Evolutionary conservation across 2,888 invertebrate species (phyloP).

Genomic region (Drosophila lutescens): DNA sequence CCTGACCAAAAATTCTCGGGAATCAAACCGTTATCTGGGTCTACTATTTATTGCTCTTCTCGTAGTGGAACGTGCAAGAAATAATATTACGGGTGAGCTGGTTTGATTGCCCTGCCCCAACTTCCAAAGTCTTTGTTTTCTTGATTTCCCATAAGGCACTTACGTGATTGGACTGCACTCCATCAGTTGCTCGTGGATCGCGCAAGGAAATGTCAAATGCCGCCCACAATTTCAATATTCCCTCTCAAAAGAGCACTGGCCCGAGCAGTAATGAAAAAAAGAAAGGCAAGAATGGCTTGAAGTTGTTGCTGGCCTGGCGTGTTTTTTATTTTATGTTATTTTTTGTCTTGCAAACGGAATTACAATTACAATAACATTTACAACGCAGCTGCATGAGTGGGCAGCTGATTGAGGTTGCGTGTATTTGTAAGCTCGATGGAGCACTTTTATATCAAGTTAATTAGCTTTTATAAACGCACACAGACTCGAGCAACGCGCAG

Average conservation of each 20-base stretch:
- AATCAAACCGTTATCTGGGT: background rate
- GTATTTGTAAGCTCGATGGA: slow-evolving; percentile 28
- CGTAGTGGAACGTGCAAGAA: slow-evolving; percentile 11
- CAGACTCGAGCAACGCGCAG: background rate
- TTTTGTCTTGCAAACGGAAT: slow-evolving; percentile 58
- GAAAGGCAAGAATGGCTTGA: slow-evolving; percentile 49
- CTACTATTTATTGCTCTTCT: background rate
- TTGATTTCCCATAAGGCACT: slow-evolving; percentile 21
- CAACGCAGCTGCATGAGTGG: slow-evolving; percentile 52
- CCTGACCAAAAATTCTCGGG: background rate
- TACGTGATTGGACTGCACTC: slow-evolving; percentile 51
- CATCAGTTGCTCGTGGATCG: slow-evolving; percentile 12
- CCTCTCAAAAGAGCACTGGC: slow-evolving; percentile 13
- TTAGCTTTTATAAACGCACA: slow-evolving; percentile 42
- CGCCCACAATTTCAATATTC: slow-evolving; percentile 28
- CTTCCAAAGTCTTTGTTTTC: background rate
- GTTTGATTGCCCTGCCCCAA: background rate
- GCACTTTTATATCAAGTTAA: slow-evolving; percentile 61
- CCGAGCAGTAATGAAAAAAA: slow-evolving; percentile 2
- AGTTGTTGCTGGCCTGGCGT: slow-evolving; percentile 47
- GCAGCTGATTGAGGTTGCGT: slow-evolving; percentile 43
- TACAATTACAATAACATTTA: slow-evolving; percentile 41
- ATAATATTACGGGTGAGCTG: background rate
- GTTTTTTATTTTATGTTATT: slow-evolving; percentile 22
- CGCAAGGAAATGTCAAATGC: slow-evolving; percentile 58